These are phyloP conservation scores for Neosilurus hyrtlii DNA, from an alignment of 2,797 vertebrate species.

Conservation along the genomic window DNA sequence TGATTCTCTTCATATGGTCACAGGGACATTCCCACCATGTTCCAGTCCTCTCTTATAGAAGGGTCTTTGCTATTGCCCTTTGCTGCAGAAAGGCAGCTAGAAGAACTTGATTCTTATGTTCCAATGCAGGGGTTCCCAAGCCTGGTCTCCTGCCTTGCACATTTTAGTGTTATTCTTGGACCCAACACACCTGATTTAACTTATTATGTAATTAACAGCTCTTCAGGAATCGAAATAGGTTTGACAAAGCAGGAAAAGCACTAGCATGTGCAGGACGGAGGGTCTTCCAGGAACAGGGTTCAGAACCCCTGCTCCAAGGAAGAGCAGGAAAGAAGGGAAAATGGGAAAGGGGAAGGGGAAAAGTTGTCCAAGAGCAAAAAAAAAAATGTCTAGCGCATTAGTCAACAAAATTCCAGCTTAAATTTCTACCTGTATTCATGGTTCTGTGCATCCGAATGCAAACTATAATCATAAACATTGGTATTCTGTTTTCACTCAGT, in stretches of 20 bases:
- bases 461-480: conserved; percentile 31
- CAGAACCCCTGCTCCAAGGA: too few relatives aligned
- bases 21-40: neutral
- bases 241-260: too few relatives aligned
- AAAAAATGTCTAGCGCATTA: neutral
- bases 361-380: neutral
- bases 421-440: conserved; percentile 9
- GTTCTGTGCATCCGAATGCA: neutral
- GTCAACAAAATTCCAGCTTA: neutral
- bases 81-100: neutral
- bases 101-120: neutral
- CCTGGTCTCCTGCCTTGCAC: too few relatives aligned
- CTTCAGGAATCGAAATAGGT: too few relatives aligned
- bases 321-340: too few relatives aligned
- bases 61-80: neutral
- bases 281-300: too few relatives aligned
- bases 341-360: neutral
- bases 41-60: neutral
- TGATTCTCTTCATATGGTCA: neutral
- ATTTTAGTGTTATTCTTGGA: too few relatives aligned
- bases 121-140: too few relatives aligned
- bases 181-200: too few relatives aligned
- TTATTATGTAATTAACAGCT: too few relatives aligned
- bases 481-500: neutral
- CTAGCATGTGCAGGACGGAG: too few relatives aligned